phyloP scores from a whole-genome alignment of 2,797 vertebrate genomes.

The Sebastes taczanowskii region DNA sequence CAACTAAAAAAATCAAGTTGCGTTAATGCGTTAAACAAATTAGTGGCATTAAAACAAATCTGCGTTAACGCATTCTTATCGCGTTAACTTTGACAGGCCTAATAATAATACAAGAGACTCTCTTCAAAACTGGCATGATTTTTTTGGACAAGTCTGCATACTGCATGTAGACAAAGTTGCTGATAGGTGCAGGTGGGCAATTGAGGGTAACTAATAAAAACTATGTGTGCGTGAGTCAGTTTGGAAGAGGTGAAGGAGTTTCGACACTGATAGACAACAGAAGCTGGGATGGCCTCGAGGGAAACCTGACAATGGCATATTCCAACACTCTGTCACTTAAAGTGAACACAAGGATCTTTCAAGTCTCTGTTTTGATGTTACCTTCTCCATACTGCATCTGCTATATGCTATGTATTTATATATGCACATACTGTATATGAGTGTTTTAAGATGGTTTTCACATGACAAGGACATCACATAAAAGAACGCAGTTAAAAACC shows the following conservation, averaged over 20 bases:
- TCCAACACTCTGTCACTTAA: constrained; percentile 40
- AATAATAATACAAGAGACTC: background rate
- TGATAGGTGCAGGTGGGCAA: background rate
- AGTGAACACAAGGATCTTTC: constrained; percentile 45
- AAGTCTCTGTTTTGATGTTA: constrained; percentile 56
- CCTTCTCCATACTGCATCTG: constrained; percentile 29
- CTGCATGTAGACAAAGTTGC: background rate
- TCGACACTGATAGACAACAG: constrained; percentile 22
- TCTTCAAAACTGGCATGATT: background rate
- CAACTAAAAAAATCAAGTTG: too few species aligned
- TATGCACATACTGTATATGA: constrained; percentile 51
- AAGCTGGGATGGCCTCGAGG: constrained; percentile 35
- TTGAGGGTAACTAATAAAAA: background rate
- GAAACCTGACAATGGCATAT: constrained; percentile 41
- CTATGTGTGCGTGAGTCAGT: background rate
- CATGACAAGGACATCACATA: constrained; percentile 65
- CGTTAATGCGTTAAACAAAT: too few species aligned
- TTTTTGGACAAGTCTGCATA: background rate
- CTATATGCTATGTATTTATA: constrained; percentile 49
- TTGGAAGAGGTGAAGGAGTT: constrained; percentile 36
- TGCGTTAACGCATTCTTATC: too few species aligned
- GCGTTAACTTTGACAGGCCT: too few species aligned
- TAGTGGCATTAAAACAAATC: too few species aligned
- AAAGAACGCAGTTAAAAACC: constrained; percentile 47
- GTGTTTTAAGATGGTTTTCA: constrained; percentile 36